These are phyloP conservation scores for Leucophora obtusa DNA, from an alignment of 2,888 invertebrate genomes.

Conservation along the genomic window DNA sequence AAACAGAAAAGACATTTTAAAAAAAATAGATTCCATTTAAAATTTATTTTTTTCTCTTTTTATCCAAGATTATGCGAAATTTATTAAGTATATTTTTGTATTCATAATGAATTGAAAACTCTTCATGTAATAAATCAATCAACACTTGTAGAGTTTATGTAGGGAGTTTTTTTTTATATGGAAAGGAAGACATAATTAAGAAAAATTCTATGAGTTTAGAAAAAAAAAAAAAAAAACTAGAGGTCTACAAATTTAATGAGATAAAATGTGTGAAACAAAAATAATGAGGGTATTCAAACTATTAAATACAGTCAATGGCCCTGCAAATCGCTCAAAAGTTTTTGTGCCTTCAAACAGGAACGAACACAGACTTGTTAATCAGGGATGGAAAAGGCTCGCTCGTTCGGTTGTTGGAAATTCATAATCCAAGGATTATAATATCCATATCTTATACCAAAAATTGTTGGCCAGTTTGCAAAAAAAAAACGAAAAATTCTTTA, in stretches of 20 bases:
- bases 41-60: not conserved
- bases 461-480: too few relatives aligned
- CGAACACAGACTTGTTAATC: too few relatives aligned
- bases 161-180: not conserved
- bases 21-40: not conserved
- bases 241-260: not conserved
- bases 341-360: too few relatives aligned
- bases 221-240: too few relatives aligned
- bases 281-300: too few relatives aligned
- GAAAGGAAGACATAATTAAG: not conserved
- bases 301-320: too few relatives aligned
- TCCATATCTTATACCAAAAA: too few relatives aligned
- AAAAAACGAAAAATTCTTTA: too few relatives aligned
- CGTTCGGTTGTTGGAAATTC: too few relatives aligned
- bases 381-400: too few relatives aligned
- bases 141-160: conserved; percentile 12
- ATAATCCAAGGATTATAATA: too few relatives aligned
- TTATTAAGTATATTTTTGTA: not conserved
- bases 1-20: not conserved
- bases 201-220: not conserved
- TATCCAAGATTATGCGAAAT: not conserved
- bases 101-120: conserved; percentile 23
- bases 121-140: conserved; percentile 27
- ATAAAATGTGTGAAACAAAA: not conserved
- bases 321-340: too few relatives aligned